Evolutionary conservation across 2,888 invertebrate genomes (phyloP).

Genomic region (Agrotis puta): DNA sequence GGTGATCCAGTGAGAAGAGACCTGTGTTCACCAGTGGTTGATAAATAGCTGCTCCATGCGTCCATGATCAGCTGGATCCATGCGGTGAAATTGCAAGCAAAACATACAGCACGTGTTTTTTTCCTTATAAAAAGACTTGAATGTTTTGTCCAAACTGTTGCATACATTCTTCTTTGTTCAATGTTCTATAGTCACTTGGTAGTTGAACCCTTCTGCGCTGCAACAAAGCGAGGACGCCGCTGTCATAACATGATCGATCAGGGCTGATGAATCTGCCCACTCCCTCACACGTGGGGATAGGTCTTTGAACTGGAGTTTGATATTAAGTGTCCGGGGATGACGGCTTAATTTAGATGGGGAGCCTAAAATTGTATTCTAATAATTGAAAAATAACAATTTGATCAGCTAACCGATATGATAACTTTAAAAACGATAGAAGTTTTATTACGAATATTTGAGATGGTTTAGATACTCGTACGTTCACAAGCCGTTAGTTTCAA

Average conservation of each 20-base stretch:
- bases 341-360: background rate
- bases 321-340: constrained; percentile 19
- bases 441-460: too few species aligned
- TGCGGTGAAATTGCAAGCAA: too few species aligned
- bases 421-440: background rate
- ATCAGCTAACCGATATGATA: background rate
- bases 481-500: too few species aligned
- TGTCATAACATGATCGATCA: constrained; percentile 87
- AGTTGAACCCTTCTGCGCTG: constrained; percentile 66
- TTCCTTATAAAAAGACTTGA: background rate
- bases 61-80: too few species aligned
- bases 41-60: too few species aligned
- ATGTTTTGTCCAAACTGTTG: constrained; percentile 1
- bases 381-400: background rate
- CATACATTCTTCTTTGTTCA: constrained; percentile 29
- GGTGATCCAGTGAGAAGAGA: too few species aligned
- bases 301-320: constrained; percentile 29
- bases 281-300: constrained; percentile 39
- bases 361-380: background rate
- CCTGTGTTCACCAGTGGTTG: too few species aligned
- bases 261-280: constrained; percentile 71
- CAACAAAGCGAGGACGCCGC: constrained; percentile 70
- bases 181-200: constrained; percentile 10
- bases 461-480: too few species aligned
- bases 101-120: background rate